These are phyloP conservation scores for Leptinotarsa lineolata DNA, from an alignment of 1,140 invertebrate genomes.

Conservation along the genomic window DNA sequence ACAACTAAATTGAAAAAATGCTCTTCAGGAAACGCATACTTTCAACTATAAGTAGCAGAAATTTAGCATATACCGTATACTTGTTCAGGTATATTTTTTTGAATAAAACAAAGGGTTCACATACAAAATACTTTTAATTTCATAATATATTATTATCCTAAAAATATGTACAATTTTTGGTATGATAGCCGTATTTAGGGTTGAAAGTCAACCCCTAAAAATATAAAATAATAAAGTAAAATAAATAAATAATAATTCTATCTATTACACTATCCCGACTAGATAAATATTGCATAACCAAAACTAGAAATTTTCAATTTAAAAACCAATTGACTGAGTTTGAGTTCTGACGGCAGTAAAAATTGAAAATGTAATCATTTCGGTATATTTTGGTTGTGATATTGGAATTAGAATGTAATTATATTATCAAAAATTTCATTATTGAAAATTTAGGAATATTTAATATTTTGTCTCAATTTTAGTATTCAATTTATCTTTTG, in stretches of 20 bases:
- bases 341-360: background rate
- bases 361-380: background rate
- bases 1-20: no score
- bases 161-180: conserved; percentile 21
- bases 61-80: no score
- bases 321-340: background rate
- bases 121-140: conserved; percentile 3
- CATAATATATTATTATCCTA: background rate
- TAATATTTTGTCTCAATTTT: no score
- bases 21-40: no score
- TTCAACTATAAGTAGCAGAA: no score
- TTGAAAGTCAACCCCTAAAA: conserved; percentile 13
- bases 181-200: conserved; percentile 20
- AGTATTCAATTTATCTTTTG: no score
- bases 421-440: background rate
- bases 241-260: conserved; percentile 20
- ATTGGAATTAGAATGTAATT: no score
- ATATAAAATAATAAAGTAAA: conserved; percentile 17
- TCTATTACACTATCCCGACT: conserved; percentile 24
- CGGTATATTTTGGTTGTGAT: no score
- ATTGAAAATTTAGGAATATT: background rate
- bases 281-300: conserved; percentile 12
- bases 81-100: no score
- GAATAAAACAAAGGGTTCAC: no score
- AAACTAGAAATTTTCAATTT: background rate